phyloP scores from a whole-genome alignment of 2,797 vertebrate genomes.

The Argyrosomus regius region DNA sequence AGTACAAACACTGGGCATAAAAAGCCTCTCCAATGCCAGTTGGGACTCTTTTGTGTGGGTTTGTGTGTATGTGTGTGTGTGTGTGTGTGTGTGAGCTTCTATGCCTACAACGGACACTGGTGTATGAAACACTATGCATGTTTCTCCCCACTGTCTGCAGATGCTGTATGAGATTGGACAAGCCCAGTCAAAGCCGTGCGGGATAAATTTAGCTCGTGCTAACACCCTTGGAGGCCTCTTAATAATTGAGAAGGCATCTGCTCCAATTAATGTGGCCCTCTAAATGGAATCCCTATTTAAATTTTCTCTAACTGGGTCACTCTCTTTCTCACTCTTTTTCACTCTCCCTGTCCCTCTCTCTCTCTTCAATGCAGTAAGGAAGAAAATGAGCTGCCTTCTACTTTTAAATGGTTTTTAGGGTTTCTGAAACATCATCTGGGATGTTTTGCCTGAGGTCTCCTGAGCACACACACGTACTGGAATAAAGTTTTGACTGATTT shows the following conservation, averaged over 20 bases:
- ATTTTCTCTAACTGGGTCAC: slow-evolving; percentile 89
- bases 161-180: slow-evolving; percentile 81
- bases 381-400: slow-evolving; percentile 81
- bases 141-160: slow-evolving; percentile 76
- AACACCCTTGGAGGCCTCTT: slow-evolving; percentile 87
- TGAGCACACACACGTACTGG: slow-evolving; percentile 32
- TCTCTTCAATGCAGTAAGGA: slow-evolving; percentile 79
- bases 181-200: slow-evolving; percentile 78
- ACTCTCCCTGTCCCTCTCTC: slow-evolving; percentile 48
- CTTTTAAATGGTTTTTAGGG: slow-evolving; percentile 84
- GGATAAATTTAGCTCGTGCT: slow-evolving; percentile 87
- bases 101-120: slow-evolving; percentile 43
- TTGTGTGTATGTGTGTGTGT: slow-evolving; percentile 11
- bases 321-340: slow-evolving; percentile 76
- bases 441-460: slow-evolving; percentile 79
- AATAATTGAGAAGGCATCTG: slow-evolving; percentile 92
- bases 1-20: slow-evolving; percentile 11
- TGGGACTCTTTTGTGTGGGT: background rate
- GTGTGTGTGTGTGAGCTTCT: slow-evolving; percentile 12
- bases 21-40: slow-evolving; percentile 9
- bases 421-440: slow-evolving; percentile 82
- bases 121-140: slow-evolving; percentile 62
- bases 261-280: slow-evolving; percentile 91
- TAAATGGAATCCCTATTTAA: slow-evolving; percentile 90
- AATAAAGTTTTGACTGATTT: slow-evolving; percentile 72